Evolutionary conservation across 2,113 vertebrate genomes (phyloP), one percentile per base, ranked within the genome.

Genomic region (Dicerorhinus sumatrensis): DNA sequence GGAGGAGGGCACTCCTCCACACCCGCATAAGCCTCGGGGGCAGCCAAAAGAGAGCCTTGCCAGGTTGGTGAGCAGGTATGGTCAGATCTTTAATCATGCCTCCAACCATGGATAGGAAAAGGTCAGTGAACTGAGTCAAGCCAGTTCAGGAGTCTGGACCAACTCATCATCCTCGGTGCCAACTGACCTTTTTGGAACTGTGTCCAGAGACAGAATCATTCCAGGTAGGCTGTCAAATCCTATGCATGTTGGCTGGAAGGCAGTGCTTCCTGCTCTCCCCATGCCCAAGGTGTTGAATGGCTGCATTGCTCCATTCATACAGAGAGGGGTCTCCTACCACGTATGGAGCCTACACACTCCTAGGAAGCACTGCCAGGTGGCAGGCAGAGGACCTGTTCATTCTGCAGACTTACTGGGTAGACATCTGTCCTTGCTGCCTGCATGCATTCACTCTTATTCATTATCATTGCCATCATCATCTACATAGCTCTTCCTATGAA

Each of bases 141-240:
- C 79, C 69, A 54, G 83, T 36, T 95, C 89, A 48, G 42, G 51
- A 83, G 86, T 91, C 86, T 96, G 96, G 79, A 79, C 67, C 79
- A 75, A 89, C 96, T 91, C 69, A 92, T 96, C 92, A 97, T 42
- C 60, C 23, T 93, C n/a, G n/a, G 73, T 97, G 98, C 96, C 97
- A 98, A 94, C 7, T 3, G 2, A 42, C 91, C 82, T 93, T 86
- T 85, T 95, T 93, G 94, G 97, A 96, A 96, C 60, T 36, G 29
- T 62, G 69, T 96, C 80, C 31, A 65, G 79, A 69, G 86, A 95
- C 2, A 20, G 69, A 85, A 46, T 82, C 72, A 14, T 62, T 80
- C 39, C 42, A 93, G 73, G 83, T 33, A 65, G 33, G 62, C 82
- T 89, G 98, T 95, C 92, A 97, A 93, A n/a, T 63, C 48, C 89